Evolutionary conservation across 2,113 vertebrate species (phyloP), one percentile per base, ranked within the genome.

Genomic region (Tinamus guttatus): DNA sequence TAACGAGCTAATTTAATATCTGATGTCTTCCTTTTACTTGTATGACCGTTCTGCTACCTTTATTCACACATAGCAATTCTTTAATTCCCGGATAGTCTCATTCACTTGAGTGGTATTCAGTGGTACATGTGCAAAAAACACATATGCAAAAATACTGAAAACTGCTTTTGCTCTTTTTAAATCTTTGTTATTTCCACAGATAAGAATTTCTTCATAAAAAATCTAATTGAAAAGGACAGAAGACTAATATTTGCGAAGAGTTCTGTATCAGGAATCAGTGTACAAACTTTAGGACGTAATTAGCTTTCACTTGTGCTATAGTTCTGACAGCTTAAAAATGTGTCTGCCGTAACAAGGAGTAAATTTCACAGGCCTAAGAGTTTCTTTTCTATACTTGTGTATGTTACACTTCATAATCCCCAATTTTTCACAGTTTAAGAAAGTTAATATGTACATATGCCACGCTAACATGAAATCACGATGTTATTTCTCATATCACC

Each of bases 281-380:
- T 95, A 96, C 45, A 97, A 95, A 87, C 49, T 89, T 95, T 16
- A 97, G 45, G 80, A 85, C 96, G 91, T 93, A 87, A 49, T 67
- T 84, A 91, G 81, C 7, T 90, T 87, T 41, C 27, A 75, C 9
- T 93, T 98, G 92, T 96, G 95, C 96, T 97, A 49, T 92, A 89
- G 74, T 96, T 94, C 63, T 94, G 81, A 89, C 45, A 67, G 54
- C 43, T 68, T 96, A 95, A 87, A 92, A 82, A 75, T 81, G 13
- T 83, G 81, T 90, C 76, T 83, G 56, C 24, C 81, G 63, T 95
- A 95, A 97, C 93, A 70, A 91, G 78, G 79, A 84, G 54, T 79
- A 93, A 67, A 86, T 96, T 93, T 90, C 58, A 75, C 80, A 76
- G 63, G 43, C 70, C 84, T 88, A 79, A 85, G 91, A 64, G 13